These are phyloP conservation scores for Stigmatopora nigra DNA, from an alignment of 2,113 vertebrate species.

Conservation along the genomic window DNA sequence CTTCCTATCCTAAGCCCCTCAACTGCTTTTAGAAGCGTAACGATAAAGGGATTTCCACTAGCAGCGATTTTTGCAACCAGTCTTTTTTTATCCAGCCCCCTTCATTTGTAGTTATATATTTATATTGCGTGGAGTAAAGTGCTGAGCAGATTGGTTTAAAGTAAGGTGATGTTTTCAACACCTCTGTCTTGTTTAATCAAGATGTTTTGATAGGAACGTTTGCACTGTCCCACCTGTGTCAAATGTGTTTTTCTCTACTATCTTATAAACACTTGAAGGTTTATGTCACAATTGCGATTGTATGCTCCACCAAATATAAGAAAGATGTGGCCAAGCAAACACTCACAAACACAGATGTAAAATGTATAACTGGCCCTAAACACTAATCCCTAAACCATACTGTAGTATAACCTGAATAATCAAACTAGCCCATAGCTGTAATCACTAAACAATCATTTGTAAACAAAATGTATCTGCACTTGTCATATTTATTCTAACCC, in stretches of 20 bases:
- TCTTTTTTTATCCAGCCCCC: constrained; percentile 49
- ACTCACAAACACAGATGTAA: not conserved
- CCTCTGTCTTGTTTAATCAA: constrained; percentile 15
- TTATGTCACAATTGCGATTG: not conserved
- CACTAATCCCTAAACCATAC: not conserved
- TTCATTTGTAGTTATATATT: not conserved
- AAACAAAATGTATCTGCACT: too few relatives aligned
- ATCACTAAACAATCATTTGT: too few relatives aligned
- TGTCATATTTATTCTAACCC: too few relatives aligned
- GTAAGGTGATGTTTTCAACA: constrained; percentile 25
- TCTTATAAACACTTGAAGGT: constrained; percentile 6
- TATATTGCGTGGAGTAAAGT: not conserved
- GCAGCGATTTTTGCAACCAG: constrained; percentile 50
- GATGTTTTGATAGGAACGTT: constrained; percentile 7
- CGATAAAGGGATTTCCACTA: constrained; percentile 69
- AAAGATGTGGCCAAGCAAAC: not conserved
- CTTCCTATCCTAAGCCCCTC: constrained; percentile 57
- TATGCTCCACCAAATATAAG: not conserved
- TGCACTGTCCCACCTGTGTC: not conserved
- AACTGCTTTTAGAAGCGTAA: constrained; percentile 54
- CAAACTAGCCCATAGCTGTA: too few relatives aligned
- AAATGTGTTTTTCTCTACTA: not conserved
- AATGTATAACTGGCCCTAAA: not conserved
- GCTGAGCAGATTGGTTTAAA: constrained; percentile 52
- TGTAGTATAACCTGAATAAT: too few relatives aligned